Conservation (phyloP, 2,888 invertebrate genomes). For the Andricus curvator region DNA sequence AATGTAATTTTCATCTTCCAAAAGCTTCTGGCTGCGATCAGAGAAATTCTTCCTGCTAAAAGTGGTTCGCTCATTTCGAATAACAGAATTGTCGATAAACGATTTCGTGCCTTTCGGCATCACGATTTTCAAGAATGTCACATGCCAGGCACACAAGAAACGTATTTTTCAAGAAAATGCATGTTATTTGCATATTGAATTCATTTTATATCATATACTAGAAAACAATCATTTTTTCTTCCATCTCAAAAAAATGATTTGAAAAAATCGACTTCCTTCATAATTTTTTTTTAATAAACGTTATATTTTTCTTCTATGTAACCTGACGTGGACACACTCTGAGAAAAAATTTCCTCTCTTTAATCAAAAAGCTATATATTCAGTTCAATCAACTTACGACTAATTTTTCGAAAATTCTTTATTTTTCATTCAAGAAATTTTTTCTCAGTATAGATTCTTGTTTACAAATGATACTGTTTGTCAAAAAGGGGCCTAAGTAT, state of each 20-base stretch:
- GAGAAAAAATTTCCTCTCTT: neutral
- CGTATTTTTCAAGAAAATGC: conserved; percentile 7
- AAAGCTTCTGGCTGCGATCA: neutral
- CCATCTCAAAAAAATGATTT: neutral
- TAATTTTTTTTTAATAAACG: neutral
- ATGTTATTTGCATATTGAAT: neutral
- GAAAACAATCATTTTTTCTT: neutral
- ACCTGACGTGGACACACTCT: neutral
- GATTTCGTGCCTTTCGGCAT: conserved; percentile 64
- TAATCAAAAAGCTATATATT: no score
- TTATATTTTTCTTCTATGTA: neutral
- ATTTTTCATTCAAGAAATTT: neutral
- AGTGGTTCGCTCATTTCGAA: conserved; percentile 28
- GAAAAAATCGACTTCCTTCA: neutral
- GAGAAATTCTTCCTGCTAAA: neutral
- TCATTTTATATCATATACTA: neutral
- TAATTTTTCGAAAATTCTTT: no score
- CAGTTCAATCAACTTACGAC: no score
- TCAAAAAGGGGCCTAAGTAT: no score
- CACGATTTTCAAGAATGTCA: conserved; percentile 64
- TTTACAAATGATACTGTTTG: neutral
- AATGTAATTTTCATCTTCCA: no score
- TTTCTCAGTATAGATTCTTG: neutral
- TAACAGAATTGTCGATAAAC: conserved; percentile 28
- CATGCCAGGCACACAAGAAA: conserved; percentile 52